Base-by-base conservation (phyloP, 2,888 invertebrate species). In the Anticlea derivata region DNA sequence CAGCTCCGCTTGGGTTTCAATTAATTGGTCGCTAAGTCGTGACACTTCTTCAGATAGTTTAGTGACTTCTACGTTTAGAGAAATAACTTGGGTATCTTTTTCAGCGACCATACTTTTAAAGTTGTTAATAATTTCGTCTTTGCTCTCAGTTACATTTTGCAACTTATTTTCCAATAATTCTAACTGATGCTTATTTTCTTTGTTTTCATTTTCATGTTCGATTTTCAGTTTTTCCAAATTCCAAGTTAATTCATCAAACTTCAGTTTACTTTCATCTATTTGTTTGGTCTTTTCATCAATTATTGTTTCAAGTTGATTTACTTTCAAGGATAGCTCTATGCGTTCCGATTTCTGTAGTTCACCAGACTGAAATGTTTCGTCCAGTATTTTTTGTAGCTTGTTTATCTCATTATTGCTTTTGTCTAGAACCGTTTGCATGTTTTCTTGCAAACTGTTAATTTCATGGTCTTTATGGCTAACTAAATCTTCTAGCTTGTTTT, bases 161-260 rank as follows among this genome's bases (percentile, higher is more conserved):
- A 92, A 55, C 46, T 82, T 80, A 53, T 91, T 85, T 57, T 86
- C 77, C 38, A 87, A 68, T 58, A 73, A 71, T 6, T 60, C 64
- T 10, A 83, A 69, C 66, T 92, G 83, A 45, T 73, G 65, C 48
- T 79, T 77, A 39, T 81, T 78, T 54, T 90, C 86, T 59, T 86
- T 87, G 55, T 80, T 78, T 51, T 71, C 75, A 29, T 81, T 78
- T 67, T 91, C 91, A 50, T 92, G 77, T 47, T 92, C 86, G 23
- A 77, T 72, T 46, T 90, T 75, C 49, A 71, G 63, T 33, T 69
- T 70, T 53, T 78, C 68, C 31, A 74, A 55, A 12, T 57, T 46
- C 58, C 50, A 70, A 67, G 47, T 44, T 7, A 62, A 47, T 48
- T 76, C 64, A 27, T 67, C 58, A 5, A 76, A 33, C 55, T 73